Evolutionary conservation across 2,113 vertebrate genomes (phyloP).

Genomic region (Junco hyemalis): DNA sequence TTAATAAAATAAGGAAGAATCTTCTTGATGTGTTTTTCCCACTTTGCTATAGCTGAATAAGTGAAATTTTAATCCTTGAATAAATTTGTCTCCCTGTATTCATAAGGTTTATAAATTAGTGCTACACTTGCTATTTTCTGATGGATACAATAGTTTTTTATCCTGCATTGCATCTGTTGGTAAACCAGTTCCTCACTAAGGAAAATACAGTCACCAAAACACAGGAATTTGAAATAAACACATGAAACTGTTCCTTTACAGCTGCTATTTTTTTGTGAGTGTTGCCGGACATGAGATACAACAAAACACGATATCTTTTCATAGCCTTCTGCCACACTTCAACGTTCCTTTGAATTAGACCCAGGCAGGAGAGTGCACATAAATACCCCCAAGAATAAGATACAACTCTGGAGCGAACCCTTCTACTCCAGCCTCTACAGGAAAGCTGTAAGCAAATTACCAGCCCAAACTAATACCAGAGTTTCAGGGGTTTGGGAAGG

Average conservation of each 20-base stretch:
- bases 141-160: background rate
- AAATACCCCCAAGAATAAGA: background rate
- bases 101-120: background rate
- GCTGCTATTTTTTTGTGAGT: background rate
- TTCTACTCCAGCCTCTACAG: background rate
- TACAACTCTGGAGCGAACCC: background rate
- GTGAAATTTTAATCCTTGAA: background rate
- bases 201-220: background rate
- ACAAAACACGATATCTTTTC: background rate
- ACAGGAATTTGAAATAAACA: background rate
- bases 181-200: background rate
- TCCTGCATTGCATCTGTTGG: background rate
- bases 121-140: background rate
- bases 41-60: background rate
- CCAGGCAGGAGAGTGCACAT: background rate
- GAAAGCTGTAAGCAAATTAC: background rate
- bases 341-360: background rate
- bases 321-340: background rate
- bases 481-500: background rate
- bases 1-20: background rate
- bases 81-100: background rate
- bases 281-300: background rate
- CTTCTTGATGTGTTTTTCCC: background rate
- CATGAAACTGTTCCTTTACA: background rate
- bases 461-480: background rate